Percentiles rank a stretch among this genome's conserved stretches.
Evolutionary conservation across 2,888 invertebrate genomes (phyloP).

Genomic region (Lobophora halterata): DNA sequence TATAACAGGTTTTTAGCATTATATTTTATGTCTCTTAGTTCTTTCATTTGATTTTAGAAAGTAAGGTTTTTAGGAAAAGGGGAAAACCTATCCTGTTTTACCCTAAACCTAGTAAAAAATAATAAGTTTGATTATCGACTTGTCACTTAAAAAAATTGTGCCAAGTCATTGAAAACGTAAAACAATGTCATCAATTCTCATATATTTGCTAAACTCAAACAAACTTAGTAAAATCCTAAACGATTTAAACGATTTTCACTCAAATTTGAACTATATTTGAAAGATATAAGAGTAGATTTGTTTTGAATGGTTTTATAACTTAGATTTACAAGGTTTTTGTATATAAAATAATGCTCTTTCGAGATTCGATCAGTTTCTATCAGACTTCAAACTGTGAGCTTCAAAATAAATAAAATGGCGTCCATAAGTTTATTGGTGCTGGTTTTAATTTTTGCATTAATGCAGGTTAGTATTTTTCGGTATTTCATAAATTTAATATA

Average conservation of each 20-base stretch:
- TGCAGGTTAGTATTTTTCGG: slow-evolving; percentile 36
- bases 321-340: slow-evolving; percentile 1
- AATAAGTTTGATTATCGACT: too few species aligned
- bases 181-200: slow-evolving; percentile 16
- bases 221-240: slow-evolving; percentile 1
- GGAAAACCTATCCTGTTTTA: too few species aligned
- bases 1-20: too few species aligned
- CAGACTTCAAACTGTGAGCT: not conserved
- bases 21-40: too few species aligned
- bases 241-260: not conserved
- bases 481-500: too few species aligned
- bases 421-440: slow-evolving; percentile 8
- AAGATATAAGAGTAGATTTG: not conserved
- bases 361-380: slow-evolving; percentile 7
- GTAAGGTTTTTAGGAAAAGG: too few species aligned
- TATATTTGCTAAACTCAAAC: slow-evolving; percentile 7
- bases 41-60: too few species aligned
- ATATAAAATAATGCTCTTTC: slow-evolving; percentile 4
- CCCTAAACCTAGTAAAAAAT: too few species aligned
- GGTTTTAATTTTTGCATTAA: slow-evolving; percentile 21
- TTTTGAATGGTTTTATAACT: not conserved
- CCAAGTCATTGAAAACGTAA: too few species aligned
- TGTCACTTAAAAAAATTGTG: too few species aligned
- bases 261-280: not conserved
- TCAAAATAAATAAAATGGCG: slow-evolving; percentile 9